phyloP scores from a whole-genome alignment of 2,113 vertebrate species.

The Willisornis vidua region DNA sequence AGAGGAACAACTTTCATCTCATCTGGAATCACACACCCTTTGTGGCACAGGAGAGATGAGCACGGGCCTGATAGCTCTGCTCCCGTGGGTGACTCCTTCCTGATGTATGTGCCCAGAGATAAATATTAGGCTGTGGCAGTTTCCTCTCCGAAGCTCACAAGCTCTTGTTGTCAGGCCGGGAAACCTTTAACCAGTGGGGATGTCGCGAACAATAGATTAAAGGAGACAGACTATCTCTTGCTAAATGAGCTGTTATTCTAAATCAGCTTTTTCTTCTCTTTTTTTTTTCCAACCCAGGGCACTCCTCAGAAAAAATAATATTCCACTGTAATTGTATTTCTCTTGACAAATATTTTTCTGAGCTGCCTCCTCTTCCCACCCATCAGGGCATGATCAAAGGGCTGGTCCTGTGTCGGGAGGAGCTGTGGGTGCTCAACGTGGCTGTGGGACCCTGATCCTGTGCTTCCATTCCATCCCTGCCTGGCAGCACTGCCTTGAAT shows the following conservation, averaged over 20 bases:
- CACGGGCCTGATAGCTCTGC: neutral
- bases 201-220: slow-evolving; percentile 14
- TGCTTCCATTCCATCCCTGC: neutral
- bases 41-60: neutral
- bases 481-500: neutral
- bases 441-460: neutral
- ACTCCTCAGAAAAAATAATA: neutral
- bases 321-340: neutral
- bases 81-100: neutral
- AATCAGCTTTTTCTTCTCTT: neutral
- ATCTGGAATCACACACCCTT: neutral
- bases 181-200: slow-evolving; percentile 15
- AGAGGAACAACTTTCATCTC: slow-evolving; percentile 5
- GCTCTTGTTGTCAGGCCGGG: neutral
- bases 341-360: slow-evolving; percentile 2
- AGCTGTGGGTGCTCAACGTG: neutral
- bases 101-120: slow-evolving; percentile 14
- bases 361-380: neutral
- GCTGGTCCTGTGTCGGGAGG: rapidly evolving
- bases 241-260: slow-evolving; percentile 56
- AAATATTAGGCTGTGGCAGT: neutral
- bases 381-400: neutral
- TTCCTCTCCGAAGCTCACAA: neutral
- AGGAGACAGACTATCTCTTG: slow-evolving; percentile 22
- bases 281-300: neutral